Percentiles rank a stretch among this genome's conserved stretches.
phyloP scores from a whole-genome alignment of 2,113 vertebrate species.

The Camelus bactrianus region DNA sequence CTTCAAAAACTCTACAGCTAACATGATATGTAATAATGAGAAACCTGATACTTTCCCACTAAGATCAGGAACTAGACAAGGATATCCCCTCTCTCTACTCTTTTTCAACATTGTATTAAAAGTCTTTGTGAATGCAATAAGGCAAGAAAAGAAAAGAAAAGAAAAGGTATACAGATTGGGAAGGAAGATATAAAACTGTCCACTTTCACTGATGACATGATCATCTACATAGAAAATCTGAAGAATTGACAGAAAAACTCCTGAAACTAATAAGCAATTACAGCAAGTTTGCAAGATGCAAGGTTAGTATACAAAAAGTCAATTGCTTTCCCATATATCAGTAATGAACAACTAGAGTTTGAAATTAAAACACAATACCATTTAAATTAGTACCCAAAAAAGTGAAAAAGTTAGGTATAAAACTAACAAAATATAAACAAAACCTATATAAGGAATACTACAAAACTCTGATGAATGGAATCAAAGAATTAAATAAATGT shows the following conservation, averaged over 20 bases:
- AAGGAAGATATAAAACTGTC: neutral
- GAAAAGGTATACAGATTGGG: neutral
- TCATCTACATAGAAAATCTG: neutral
- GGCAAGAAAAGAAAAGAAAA: neutral
- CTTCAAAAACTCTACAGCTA: neutral
- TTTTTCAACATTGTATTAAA: neutral
- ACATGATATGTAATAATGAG: neutral
- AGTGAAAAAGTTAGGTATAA: neutral
- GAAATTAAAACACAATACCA: neutral
- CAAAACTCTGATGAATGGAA: neutral
- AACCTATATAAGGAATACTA: neutral
- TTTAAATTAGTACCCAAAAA: neutral
- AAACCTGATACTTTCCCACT: neutral
- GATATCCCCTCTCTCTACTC: neutral
- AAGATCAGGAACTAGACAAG: neutral
- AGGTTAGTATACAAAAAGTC: neutral
- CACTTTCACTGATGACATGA: neutral
- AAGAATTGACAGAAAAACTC: neutral
- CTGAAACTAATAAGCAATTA: neutral
- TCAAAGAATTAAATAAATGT: neutral
- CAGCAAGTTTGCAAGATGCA: neutral
- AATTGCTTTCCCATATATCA: neutral
- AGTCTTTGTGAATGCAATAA: neutral
- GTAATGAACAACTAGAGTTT: neutral
- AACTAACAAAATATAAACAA: neutral